These are phyloP conservation scores for Microtus pennsylvanicus DNA, from an alignment of 2,113 vertebrate species.

Conservation along the genomic window DNA sequence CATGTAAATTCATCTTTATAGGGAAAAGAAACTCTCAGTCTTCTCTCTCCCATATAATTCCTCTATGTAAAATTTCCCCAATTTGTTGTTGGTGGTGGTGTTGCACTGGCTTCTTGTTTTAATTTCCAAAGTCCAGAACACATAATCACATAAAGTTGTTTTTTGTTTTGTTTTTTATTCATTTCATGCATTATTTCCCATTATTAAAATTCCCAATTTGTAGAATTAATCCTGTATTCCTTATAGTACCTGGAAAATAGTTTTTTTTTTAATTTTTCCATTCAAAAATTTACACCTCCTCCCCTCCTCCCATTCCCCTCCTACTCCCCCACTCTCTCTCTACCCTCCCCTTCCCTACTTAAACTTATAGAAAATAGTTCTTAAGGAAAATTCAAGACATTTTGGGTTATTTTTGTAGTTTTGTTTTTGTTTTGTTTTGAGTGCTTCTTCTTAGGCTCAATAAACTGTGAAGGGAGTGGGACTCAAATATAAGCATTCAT, in stretches of 20 bases:
- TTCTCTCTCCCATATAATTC: neutral
- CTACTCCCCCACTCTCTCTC: rapidly evolving
- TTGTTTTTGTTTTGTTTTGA: neutral
- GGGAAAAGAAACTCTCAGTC: neutral
- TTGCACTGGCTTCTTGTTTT: neutral
- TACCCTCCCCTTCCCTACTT: no score
- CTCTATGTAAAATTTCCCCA: neutral
- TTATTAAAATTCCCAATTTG: no score
- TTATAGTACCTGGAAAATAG: neutral
- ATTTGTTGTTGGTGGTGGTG: neutral
- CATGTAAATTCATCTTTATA: neutral
- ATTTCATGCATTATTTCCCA: neutral
- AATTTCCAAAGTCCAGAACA: neutral
- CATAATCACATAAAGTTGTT: neutral
- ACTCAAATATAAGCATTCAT: neutral
- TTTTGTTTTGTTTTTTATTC: neutral
- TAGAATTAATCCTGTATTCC: neutral
- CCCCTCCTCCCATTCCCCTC: no score
- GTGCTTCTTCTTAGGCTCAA: neutral
- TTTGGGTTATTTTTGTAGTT: no score
- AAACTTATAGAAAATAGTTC: no score
- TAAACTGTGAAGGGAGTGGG: neutral
- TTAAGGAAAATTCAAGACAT: neutral
- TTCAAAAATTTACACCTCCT: no score
- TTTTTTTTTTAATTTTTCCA: no score